Evolutionary conservation across 2,113 vertebrate genomes (phyloP).

Genomic region (Colaptes auratus): DNA sequence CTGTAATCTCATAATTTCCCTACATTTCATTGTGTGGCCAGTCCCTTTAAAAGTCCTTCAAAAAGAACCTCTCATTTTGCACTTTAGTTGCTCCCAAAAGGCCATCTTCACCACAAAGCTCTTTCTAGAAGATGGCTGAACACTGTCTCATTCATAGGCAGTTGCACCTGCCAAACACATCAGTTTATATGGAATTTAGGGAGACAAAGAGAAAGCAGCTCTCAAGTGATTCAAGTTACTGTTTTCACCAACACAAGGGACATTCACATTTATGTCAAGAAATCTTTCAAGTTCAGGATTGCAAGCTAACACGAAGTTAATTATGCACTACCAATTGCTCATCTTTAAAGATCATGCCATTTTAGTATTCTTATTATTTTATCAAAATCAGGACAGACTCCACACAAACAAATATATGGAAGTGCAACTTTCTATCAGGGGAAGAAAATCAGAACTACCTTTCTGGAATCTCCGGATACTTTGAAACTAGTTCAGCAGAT

Average conservation of each 20-base stretch:
- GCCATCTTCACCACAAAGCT: neutral
- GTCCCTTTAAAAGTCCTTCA: neutral
- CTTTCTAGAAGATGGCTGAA: neutral
- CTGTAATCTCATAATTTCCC: neutral
- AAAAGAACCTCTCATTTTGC: neutral
- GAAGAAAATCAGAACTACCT: neutral
- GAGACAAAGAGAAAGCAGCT: neutral
- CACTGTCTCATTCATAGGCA: neutral
- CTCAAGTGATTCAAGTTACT: neutral
- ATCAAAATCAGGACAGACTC: neutral
- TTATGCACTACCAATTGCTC: neutral
- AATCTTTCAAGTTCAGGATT: neutral
- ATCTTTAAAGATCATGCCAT: neutral
- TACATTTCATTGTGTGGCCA: neutral
- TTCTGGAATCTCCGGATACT: neutral
- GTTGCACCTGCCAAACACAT: constrained; percentile 16
- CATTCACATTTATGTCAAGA: neutral
- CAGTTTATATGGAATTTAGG: neutral
- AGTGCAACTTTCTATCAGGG: neutral
- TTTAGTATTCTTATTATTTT: neutral
- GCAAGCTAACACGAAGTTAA: neutral
- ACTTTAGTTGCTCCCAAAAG: neutral
- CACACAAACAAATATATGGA: neutral
- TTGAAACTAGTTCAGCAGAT: neutral
- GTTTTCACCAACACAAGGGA: neutral